Base-by-base conservation (phyloP, 2,888 invertebrate genomes). In the Bombylius major region DNA sequence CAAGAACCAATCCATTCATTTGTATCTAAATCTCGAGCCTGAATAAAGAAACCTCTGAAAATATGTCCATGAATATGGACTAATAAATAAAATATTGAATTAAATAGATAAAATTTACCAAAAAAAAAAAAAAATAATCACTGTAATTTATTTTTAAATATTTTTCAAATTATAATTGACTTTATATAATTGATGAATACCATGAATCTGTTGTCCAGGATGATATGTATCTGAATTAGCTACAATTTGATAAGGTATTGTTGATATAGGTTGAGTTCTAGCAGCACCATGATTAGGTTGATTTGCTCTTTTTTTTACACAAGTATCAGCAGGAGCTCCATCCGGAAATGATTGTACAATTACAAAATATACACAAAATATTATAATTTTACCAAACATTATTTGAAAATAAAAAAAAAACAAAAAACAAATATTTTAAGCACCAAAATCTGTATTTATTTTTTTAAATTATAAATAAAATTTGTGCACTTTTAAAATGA, bases 41-140 rank as follows among this genome's bases (percentile, higher is more conserved):
- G 89, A 50, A 89, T 74, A 72, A 89, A 87, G 77, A 89, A 89
- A n/a, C 89, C 89, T 64, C 87, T 84, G 75, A 89, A 89, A 2
- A 82, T 72, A 12, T 72, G 68, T 1, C 79, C 80, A 54, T 76
- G 42, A 33, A 62, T 54, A 53, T 61, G 58, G 23, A 62, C 63
- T 63, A 39, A 14, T 55, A 55, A 49, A 36, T 31, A 36, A 46
- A 23, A 55, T 36, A 39, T 50, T 11, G 23, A 46, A 36, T 8
- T 8, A 36, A 36, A 36, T 6, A 36, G 8, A 36, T 36, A 36
- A 36, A 36, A 36, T 36, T 36, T 8, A 8, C 5, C 8, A 36
- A 36, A 36, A 36, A 5, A 36, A 36, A n/a, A n/a, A n/a, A n/a
- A n/a, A n/a, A n/a, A n/a, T n/a, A n/a, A n/a, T n/a, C n/a, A n/a